These are phyloP conservation scores for Sepiola atlantica DNA, from an alignment of 2,888 invertebrate species.

Conservation along the genomic window DNA sequence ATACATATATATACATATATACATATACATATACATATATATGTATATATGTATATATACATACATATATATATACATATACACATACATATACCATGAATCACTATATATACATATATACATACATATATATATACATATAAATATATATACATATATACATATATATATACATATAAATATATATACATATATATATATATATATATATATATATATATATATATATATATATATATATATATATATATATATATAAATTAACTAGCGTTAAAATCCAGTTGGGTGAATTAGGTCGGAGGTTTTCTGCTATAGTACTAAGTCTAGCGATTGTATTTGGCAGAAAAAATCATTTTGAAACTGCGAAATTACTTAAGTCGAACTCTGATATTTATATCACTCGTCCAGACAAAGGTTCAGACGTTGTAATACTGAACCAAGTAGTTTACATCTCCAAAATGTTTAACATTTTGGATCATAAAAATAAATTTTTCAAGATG, in stretches of 20 bases:
- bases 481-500: no score
- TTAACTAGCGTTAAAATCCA: no score
- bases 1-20: not conserved
- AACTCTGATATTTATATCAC: no score
- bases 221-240: not conserved
- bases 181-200: not conserved
- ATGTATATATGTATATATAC: not conserved
- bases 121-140: not conserved
- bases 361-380: no score
- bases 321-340: no score
- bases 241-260: not conserved
- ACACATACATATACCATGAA: not conserved
- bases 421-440: no score
- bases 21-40: not conserved
- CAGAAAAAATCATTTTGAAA: no score
- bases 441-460: no score
- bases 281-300: no score
- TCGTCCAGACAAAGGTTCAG: no score
- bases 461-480: no score
- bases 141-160: not conserved
- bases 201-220: constrained; percentile 32
- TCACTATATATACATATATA: not conserved
- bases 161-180: not conserved
- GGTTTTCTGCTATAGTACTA: no score
- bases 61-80: not conserved